Evolutionary conservation across 2,888 invertebrate genomes (phyloP).

Genomic region (Limenitis camilla): DNA sequence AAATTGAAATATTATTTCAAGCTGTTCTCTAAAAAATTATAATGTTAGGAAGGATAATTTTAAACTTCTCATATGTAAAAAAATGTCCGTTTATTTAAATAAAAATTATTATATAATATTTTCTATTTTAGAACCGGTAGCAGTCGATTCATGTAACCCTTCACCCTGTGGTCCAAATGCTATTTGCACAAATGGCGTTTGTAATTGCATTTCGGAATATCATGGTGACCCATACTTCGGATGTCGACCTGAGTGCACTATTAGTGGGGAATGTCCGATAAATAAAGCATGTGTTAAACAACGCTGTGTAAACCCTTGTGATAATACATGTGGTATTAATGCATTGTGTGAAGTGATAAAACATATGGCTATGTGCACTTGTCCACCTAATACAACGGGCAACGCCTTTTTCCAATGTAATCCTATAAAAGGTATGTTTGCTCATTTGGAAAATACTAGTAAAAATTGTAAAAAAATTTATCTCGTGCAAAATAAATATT

Average conservation of each 20-base stretch:
- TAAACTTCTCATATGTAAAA: too few species aligned
- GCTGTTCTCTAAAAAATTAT: too few species aligned
- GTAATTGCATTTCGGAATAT: slow-evolving; percentile 76
- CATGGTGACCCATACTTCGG: slow-evolving; percentile 80
- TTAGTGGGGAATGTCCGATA: slow-evolving; percentile 81
- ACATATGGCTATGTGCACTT: slow-evolving; percentile 85
- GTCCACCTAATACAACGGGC: slow-evolving; percentile 80
- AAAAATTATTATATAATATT: not conserved
- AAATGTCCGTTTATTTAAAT: not conserved
- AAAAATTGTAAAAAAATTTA: not conserved
- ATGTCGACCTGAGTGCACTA: slow-evolving; percentile 83
- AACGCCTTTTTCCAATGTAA: slow-evolving; percentile 82
- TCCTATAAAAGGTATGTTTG: slow-evolving; percentile 65
- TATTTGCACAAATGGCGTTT: slow-evolving; percentile 73
- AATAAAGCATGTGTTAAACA: slow-evolving; percentile 81
- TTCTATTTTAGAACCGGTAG: slow-evolving; percentile 38
- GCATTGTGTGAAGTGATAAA: slow-evolving; percentile 83
- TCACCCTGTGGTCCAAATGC: slow-evolving; percentile 80
- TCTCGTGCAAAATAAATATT: not conserved
- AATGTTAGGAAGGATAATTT: too few species aligned
- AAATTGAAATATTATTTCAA: too few species aligned
- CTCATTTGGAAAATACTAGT: not conserved
- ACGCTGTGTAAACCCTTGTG: slow-evolving; percentile 82
- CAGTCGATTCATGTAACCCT: slow-evolving; percentile 75
- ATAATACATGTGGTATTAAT: slow-evolving; percentile 82